Conservation (phyloP, 2,113 vertebrate species). For the Istiophorus platypterus region DNA sequence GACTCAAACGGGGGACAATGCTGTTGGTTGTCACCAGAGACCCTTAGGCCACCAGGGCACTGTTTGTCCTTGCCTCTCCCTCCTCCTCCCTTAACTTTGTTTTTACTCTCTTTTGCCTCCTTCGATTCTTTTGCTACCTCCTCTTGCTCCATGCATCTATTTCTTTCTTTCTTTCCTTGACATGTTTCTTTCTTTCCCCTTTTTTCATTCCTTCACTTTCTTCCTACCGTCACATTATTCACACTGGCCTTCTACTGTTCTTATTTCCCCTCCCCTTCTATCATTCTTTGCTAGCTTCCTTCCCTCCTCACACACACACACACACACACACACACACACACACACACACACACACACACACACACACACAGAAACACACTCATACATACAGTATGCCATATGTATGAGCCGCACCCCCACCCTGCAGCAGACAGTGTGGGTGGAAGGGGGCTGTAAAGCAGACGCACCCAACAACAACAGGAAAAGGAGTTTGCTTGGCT, state of each 20-base stretch:
- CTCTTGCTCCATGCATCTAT: no score
- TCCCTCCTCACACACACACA: not conserved
- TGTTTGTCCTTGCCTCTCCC: not conserved
- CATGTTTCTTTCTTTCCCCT: not conserved
- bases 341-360: not conserved
- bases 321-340: not conserved
- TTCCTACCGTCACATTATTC: not conserved
- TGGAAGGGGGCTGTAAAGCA: slow-evolving; percentile 62
- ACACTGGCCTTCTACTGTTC: not conserved
- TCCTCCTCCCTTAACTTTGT: not conserved
- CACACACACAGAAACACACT: no score
- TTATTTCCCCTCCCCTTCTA: not conserved
- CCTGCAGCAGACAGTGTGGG: slow-evolving; percentile 65
- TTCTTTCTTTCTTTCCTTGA: not conserved
- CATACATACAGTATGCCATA: slow-evolving; percentile 17
- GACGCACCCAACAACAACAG: slow-evolving; percentile 75
- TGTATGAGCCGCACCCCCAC: slow-evolving; percentile 47
- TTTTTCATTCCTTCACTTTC: not conserved
- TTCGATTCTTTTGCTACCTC: not conserved
- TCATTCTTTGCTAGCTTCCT: not conserved
- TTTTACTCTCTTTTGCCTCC: not conserved
- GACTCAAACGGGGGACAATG: not conserved
- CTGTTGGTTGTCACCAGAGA: not conserved
- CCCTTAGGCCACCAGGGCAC: not conserved
- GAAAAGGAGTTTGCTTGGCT: slow-evolving; percentile 69